Conservation (phyloP, 2,113 vertebrate genomes). For the Vombatus ursinus region DNA sequence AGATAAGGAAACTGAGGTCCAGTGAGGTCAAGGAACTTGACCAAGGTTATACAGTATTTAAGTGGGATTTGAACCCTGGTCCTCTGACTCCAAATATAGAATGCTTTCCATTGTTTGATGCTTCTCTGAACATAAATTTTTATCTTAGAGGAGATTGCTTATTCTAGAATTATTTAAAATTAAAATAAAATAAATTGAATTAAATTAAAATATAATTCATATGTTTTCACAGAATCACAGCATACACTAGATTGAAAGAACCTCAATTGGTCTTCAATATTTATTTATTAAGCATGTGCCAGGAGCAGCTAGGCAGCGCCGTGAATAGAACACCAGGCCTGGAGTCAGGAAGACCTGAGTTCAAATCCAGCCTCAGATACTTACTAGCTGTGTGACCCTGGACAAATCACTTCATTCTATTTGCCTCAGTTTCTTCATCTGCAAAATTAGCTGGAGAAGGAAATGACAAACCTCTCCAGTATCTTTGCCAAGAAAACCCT, state of each 20-base stretch:
- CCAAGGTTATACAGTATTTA: background rate
- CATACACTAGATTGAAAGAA: background rate
- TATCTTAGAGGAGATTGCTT: background rate
- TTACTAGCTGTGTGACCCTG: background rate
- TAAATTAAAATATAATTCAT: background rate
- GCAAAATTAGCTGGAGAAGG: background rate
- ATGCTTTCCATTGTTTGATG: background rate
- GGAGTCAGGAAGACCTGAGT: background rate
- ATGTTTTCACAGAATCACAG: background rate
- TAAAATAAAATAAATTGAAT: background rate
- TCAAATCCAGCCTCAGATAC: background rate
- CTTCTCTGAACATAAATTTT: background rate
- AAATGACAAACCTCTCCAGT: background rate
- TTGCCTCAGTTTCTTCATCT: background rate
- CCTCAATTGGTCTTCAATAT: background rate
- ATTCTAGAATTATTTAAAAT: background rate
- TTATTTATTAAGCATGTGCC: background rate
- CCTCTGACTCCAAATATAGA: background rate
- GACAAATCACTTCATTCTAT: background rate
- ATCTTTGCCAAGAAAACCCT: background rate
- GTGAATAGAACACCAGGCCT: background rate
- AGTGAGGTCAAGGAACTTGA: background rate
- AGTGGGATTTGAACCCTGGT: background rate
- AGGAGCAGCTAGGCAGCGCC: background rate
- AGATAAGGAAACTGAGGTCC: background rate